Percentiles rank a stretch among this genome's conserved stretches.
Conservation (phyloP, 2,888 invertebrate species). For the Rotaria socialis region DNA sequence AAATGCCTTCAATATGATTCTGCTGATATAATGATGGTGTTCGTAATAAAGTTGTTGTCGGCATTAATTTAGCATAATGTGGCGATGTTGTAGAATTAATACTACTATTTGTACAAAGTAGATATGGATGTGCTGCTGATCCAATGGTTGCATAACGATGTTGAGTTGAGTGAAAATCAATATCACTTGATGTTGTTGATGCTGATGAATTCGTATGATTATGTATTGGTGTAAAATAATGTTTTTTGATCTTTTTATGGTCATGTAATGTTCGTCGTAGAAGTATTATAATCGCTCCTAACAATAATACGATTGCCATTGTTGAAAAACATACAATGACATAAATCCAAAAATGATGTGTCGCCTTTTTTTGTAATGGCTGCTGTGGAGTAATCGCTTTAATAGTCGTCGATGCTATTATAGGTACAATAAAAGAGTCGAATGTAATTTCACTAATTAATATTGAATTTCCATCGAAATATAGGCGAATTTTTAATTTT, state of each 20-base stretch:
- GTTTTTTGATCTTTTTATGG: neutral
- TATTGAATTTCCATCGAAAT: slow-evolving; percentile 29
- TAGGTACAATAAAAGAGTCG: slow-evolving; percentile 20
- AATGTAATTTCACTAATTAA: slow-evolving; percentile 36
- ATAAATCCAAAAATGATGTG: slow-evolving; percentile 14
- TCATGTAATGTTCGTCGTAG: neutral
- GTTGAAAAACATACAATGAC: slow-evolving; percentile 18
- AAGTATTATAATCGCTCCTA: slow-evolving; percentile 17
- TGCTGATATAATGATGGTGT: neutral
- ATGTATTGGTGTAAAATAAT: slow-evolving; percentile 1
- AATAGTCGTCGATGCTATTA: neutral
- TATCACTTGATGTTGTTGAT: slow-evolving; percentile 16
- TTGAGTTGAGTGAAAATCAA: neutral
- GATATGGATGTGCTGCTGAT: neutral
- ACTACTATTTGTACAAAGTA: neutral
- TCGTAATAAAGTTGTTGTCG: neutral
- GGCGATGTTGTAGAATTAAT: neutral
- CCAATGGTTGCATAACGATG: slow-evolving; percentile 35
- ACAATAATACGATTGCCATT: neutral
- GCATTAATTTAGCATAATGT: slow-evolving; percentile 13
- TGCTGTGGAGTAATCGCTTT: neutral
- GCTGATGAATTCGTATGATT: slow-evolving; percentile 3
- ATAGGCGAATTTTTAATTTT: neutral
- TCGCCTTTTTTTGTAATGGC: neutral
- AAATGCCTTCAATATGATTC: slow-evolving; percentile 12